Evolutionary conservation across 1,140 invertebrate genomes (phyloP), one percentile per base, ranked within the genome.

Genomic region (Drosophila kikkawai): DNA sequence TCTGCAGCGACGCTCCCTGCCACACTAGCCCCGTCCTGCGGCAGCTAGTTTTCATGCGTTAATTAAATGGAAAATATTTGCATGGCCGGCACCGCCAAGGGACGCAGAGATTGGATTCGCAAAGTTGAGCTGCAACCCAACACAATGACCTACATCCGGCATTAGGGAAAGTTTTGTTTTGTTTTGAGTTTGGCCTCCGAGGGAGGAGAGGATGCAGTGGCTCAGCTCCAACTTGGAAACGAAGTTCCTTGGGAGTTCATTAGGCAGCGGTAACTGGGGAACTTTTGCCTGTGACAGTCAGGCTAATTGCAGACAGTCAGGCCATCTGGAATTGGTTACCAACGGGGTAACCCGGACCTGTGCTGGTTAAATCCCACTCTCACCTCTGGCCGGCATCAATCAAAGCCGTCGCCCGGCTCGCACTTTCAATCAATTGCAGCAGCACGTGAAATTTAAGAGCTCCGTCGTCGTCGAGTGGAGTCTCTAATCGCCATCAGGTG

Each of bases 1-100:
- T 88, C 84, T 81, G 81, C 67, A 75, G 85, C 80, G 85, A 75
- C 74, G 80, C 85, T 55, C 48, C 36, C 51, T 42, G 67, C 63
- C 65, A 47, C 50, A 51, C 48, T 61, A 56, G 26, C 22, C 47
- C 11, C 8, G 9, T 8, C 41, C 15, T 9, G 15, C 44, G 42
- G 7, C 53, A 70, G 73, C 76, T 68, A 80, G 80, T 83, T 84
- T 78, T 64, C 84, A 80, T 90, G 75, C 84, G 86, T 90, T 88
- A 88, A 88, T 88, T 88, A 88, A 88, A 88, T 79, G 81, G 81
- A 90, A 88, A 90, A 88, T 90, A 88, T 88, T 88, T 81, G 81
- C 85, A 90, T 83, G 70, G 22, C 19, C 36, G 42, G 47, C 51
- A 22, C 29, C 36, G 36, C 3, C 55, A 41, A 58, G 39, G 44